Percentiles rank a stretch among this genome's conserved stretches.
These are phyloP conservation scores for Cydia fagiglandana DNA, from an alignment of 1,140 invertebrate genomes.

Conservation along the genomic window DNA sequence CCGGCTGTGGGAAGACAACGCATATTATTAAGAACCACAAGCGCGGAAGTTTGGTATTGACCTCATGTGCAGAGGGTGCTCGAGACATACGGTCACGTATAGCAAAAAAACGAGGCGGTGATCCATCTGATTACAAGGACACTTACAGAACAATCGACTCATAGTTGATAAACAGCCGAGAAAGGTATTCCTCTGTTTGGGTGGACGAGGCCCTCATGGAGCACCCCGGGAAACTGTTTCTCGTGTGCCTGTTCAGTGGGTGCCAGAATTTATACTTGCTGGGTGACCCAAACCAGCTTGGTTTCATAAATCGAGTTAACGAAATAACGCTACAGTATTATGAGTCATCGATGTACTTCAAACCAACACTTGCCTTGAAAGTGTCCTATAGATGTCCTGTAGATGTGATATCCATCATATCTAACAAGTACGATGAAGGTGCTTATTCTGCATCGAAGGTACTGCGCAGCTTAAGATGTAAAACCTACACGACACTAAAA, in stretches of 20 bases:
- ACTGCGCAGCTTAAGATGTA: constrained; percentile 1
- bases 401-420: constrained; percentile 7
- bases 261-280: not conserved
- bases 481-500: not conserved
- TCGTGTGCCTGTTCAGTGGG: constrained; percentile 12
- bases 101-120: not conserved
- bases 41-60: constrained; percentile 4
- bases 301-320: not conserved
- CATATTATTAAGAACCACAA: constrained; percentile 19
- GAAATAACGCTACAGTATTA: not conserved
- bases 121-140: not conserved
- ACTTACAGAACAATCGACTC: constrained; percentile 14
- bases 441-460: not conserved
- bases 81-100: not conserved
- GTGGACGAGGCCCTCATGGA: constrained; percentile 23
- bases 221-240: constrained; percentile 16
- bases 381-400: constrained; percentile 19
- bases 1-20: constrained; percentile 15
- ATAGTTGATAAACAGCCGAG: constrained; percentile 7
- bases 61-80: constrained; percentile 12
- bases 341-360: not conserved
- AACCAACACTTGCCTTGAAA: not conserved
- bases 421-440: not conserved
- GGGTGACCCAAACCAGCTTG: constrained; percentile 21
- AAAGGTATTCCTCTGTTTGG: not conserved